These are phyloP conservation scores for Temnopleurus reevesii DNA, from an alignment of 53 echinoderm and acorn worm genomes.

Conservation along the genomic window DNA sequence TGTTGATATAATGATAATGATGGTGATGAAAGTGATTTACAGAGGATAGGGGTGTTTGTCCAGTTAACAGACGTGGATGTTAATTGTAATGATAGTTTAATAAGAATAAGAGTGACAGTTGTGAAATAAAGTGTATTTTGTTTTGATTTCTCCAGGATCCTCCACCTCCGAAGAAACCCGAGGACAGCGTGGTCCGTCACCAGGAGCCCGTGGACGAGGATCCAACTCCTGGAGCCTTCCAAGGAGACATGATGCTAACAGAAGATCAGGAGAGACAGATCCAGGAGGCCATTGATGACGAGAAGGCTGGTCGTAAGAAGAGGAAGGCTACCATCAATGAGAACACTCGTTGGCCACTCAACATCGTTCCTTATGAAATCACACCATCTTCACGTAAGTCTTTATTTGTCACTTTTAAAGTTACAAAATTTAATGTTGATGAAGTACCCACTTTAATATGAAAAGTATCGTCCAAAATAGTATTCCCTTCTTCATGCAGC, in stretches of 20 bases:
- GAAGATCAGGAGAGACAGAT: constrained; percentile 29
- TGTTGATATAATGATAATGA: too few relatives aligned
- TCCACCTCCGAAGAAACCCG: constrained; percentile 19
- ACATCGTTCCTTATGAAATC: constrained; percentile 64
- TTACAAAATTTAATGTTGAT: too few relatives aligned
- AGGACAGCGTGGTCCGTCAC: not conserved
- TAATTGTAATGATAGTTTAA: too few relatives aligned
- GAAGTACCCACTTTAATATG: too few relatives aligned
- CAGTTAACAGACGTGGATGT: too few relatives aligned
- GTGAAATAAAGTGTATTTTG: not conserved
- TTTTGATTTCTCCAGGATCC: not conserved
- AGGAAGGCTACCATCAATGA: constrained; percentile 53
- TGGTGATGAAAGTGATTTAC: too few relatives aligned
- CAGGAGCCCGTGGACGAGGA: constrained; percentile 41
- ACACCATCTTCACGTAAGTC: constrained; percentile 38
- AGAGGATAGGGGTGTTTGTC: too few relatives aligned
- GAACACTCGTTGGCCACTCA: constrained; percentile 42
- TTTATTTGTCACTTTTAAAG: too few relatives aligned
- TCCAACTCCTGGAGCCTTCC: constrained; percentile 32
- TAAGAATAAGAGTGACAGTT: too few relatives aligned
- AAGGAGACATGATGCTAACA: constrained; percentile 66
- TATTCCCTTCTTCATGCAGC: too few relatives aligned
- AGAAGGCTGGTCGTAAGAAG: constrained; percentile 56
- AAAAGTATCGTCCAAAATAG: too few relatives aligned
- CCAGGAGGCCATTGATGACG: constrained; percentile 48